These are phyloP conservation scores for Temnothorax curvispinosus DNA, from an alignment of 1,140 invertebrate species.

Conservation along the genomic window DNA sequence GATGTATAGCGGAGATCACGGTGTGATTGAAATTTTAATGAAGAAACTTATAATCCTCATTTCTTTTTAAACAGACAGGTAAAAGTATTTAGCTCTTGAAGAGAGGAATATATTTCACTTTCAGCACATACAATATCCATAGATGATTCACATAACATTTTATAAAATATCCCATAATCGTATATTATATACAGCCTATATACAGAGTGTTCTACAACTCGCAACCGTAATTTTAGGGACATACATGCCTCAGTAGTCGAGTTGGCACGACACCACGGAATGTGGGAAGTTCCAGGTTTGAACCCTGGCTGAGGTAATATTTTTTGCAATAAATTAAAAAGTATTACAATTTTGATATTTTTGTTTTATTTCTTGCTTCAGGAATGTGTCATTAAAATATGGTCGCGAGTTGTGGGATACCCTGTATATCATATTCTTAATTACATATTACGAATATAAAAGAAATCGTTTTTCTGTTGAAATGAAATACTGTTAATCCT, in stretches of 20 bases:
- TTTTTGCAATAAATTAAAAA: too few species aligned
- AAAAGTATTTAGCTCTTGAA: neutral
- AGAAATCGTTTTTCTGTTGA: neutral
- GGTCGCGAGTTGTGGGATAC: neutral
- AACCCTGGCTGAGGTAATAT: too few species aligned
- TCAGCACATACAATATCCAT: neutral
- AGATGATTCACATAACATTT: neutral
- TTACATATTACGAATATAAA: neutral
- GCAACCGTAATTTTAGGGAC: neutral
- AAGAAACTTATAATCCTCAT: neutral
- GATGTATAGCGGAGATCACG: neutral
- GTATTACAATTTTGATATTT: too few species aligned
- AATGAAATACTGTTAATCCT: conserved; percentile 6
- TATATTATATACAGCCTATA: neutral
- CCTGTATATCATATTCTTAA: neutral
- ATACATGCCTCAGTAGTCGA: neutral
- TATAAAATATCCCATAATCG: neutral
- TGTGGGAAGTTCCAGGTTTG: too few species aligned
- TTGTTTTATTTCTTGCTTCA: too few species aligned
- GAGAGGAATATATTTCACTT: neutral
- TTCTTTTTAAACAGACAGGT: neutral
- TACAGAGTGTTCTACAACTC: too few species aligned
- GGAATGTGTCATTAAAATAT: neutral
- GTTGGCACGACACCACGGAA: too few species aligned
- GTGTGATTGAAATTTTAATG: conserved; percentile 29